Base-by-base conservation (phyloP, 2,888 invertebrate species). In the Calliphora vomitoria region DNA sequence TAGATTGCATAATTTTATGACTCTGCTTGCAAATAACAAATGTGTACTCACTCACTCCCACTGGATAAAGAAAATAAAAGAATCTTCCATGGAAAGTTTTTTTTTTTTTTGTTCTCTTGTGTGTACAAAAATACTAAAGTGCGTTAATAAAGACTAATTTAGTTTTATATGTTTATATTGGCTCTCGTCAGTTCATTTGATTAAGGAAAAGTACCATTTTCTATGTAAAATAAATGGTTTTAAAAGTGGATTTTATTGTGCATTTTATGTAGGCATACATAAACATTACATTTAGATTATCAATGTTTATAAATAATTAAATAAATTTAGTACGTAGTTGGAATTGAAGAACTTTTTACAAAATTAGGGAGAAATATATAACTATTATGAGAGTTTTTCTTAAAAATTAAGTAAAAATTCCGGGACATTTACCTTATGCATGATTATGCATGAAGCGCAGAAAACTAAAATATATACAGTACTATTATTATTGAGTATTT, bases 81-180 rank as follows among this genome's bases (percentile, higher is more conserved):
- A 84, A 74, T 85, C 79, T 81, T 75, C 69, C 62, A 58, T 85
- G 79, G 82, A 82, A 87, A 82, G 75, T 82, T 82, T 79, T 74
- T 72, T 74, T 62, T 74, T 62, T 44, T 72, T 74, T 62, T 74
- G 55, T 44, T 64, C 74, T 35, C 53, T 66, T 83, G 71, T 71
- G 62, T 81, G 41, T 53, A 66, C 6, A 82, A 15, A 74, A 25
- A 58, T 53, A 20, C 62, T 84, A 71, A 87, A 87, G 87, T 87
- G 87, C 87, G 87, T 87, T 87, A 87, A 87, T 87, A 85, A 87
- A 87, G 85, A 41, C 85, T 64, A 87, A 87, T 87, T 87, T 85
- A 85, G 79, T 60, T 82, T 82, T 50, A 62, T 66, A 60, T 69
- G 60, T 58, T 75, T 31, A 38, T 64, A 64, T 75, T 82, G 76